These are phyloP conservation scores for Mirounga angustirostris DNA, from an alignment of 2,113 vertebrate genomes.

Conservation along the genomic window DNA sequence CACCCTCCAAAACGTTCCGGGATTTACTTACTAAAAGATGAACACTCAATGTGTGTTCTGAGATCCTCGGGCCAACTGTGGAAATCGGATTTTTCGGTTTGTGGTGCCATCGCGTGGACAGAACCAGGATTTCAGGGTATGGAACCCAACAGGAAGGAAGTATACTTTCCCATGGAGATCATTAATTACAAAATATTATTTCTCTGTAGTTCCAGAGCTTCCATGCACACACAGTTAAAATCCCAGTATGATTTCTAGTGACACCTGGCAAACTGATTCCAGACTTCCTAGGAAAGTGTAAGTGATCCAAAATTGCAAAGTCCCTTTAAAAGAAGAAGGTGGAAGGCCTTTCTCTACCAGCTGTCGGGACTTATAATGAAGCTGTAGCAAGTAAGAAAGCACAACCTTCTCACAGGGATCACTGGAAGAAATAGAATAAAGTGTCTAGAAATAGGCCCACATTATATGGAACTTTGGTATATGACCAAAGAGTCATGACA, in stretches of 20 bases:
- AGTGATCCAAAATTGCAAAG: background rate
- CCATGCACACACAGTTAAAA: background rate
- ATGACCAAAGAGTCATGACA: background rate
- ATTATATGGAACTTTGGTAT: background rate
- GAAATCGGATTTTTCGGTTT: constrained; percentile 15
- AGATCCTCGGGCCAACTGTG: too few relatives aligned
- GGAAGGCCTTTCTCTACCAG: background rate
- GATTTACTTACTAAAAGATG: background rate
- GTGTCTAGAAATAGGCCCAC: background rate
- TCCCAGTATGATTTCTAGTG: background rate
- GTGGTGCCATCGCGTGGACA: constrained; percentile 44
- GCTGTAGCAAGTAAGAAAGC: background rate
- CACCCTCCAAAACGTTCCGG: background rate
- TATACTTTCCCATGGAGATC: background rate
- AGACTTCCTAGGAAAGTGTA: background rate
- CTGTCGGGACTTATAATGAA: background rate
- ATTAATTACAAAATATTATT: background rate
- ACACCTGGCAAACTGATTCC: background rate
- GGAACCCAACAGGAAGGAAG: background rate
- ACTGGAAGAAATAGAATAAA: background rate
- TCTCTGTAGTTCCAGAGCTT: background rate
- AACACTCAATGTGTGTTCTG: accelerated
- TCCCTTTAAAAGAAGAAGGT: background rate
- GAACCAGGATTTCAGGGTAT: background rate
- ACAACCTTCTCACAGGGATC: background rate